Evolutionary conservation across 2,797 vertebrate species (phyloP).

Genomic region (Gadopsis marmoratus): DNA sequence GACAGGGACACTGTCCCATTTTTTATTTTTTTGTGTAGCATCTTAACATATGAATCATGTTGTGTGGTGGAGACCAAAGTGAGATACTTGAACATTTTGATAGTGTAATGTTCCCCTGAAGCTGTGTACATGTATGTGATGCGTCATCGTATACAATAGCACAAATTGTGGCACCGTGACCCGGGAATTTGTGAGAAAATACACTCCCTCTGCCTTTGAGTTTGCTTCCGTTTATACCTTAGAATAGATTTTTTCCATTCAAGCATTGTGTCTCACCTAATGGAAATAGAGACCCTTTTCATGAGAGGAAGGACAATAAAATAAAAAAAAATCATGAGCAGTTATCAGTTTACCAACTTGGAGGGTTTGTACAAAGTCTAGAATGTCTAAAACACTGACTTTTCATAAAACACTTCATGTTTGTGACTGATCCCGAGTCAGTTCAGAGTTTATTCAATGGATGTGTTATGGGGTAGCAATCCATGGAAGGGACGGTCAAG

Average conservation of each 20-base stretch:
- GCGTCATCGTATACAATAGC: not conserved
- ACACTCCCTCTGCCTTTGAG: not conserved
- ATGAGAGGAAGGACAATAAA: not conserved
- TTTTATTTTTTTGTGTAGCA: not conserved
- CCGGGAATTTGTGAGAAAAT: constrained; percentile 14
- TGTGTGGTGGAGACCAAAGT: not conserved
- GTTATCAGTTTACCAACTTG: not conserved
- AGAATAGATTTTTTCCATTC: not conserved
- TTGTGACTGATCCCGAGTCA: no score
- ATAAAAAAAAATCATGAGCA: no score
- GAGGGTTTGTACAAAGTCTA: no score
- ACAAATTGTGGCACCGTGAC: not conserved
- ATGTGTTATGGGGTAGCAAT: no score
- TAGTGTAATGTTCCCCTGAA: not conserved
- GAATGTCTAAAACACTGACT: no score
- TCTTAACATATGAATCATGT: not conserved
- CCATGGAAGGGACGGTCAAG: no score
- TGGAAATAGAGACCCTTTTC: not conserved
- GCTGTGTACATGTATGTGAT: not conserved
- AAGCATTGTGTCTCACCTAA: not conserved
- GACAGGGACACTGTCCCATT: no score
- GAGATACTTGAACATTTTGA: not conserved
- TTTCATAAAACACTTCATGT: no score
- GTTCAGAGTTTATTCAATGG: no score
- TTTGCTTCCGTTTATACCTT: constrained; percentile 11